Evolutionary conservation across 2,888 invertebrate species (phyloP).

Genomic region (Euspilapteryx auroguttella): DNA sequence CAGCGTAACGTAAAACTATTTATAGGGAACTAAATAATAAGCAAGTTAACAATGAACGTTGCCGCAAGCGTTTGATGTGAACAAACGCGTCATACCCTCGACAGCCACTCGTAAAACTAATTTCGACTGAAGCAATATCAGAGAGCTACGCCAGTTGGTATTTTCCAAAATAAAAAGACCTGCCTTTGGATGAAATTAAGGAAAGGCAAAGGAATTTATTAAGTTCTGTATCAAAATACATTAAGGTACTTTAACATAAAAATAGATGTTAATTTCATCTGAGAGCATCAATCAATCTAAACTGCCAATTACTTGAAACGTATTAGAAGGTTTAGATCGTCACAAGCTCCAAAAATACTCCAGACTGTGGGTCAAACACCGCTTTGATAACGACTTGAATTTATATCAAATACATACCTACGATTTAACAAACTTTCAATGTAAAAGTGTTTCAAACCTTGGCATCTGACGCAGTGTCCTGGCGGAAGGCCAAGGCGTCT

Average conservation of each 20-base stretch:
- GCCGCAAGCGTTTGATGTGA: constrained; percentile 30
- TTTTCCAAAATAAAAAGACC: no score
- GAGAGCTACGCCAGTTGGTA: constrained; percentile 15
- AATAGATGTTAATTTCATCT: no score
- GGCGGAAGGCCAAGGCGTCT: constrained; percentile 43
- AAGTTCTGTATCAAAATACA: no score
- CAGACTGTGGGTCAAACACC: constrained; percentile 7
- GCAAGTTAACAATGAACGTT: constrained; percentile 46
- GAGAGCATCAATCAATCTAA: no score
- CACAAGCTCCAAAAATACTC: no score
- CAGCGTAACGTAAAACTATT: constrained; percentile 31
- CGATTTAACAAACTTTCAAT: constrained; percentile 12
- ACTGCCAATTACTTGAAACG: no score
- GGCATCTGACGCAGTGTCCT: constrained; percentile 28
- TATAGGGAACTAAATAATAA: constrained; percentile 48
- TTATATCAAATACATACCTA: no score
- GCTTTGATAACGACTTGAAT: no score
- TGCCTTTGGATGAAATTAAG: neutral
- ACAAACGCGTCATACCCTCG: constrained; percentile 34
- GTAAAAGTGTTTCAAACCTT: constrained; percentile 31
- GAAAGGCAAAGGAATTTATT: neutral
- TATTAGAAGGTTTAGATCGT: no score
- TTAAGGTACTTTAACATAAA: no score
- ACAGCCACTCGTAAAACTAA: constrained; percentile 49
- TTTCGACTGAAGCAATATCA: constrained; percentile 31